phyloP scores from a whole-genome alignment of 2,797 vertebrate species.

The Gambelia wislizenii region DNA sequence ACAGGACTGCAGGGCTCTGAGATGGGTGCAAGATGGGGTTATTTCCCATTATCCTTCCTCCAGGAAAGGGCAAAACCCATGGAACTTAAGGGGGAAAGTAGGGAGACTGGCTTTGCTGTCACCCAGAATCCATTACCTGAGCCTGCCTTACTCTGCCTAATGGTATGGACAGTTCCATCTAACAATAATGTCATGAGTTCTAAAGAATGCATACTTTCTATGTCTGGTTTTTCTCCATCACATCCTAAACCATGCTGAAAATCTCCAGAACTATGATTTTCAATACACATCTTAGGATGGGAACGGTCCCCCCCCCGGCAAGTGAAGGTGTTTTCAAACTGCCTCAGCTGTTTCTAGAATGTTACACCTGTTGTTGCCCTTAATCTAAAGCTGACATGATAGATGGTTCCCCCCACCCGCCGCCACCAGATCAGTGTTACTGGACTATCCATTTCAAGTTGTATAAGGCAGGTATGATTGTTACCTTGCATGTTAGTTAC shows the following conservation, averaged over 20 bases:
- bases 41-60: too few relatives aligned
- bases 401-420: not conserved
- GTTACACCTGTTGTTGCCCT: not conserved
- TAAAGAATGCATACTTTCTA: not conserved
- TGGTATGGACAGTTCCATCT: not conserved
- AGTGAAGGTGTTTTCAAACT: not conserved
- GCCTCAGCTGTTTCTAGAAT: not conserved
- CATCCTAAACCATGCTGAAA: not conserved
- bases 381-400: not conserved
- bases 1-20: too few relatives aligned
- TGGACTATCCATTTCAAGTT: not conserved
- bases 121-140: too few relatives aligned
- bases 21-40: too few relatives aligned
- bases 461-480: not conserved
- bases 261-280: not conserved
- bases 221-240: not conserved
- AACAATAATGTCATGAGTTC: not conserved
- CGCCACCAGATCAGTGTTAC: slow-evolving; percentile 24
- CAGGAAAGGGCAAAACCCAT: not conserved
- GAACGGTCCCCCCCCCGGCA: not conserved
- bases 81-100: not conserved
- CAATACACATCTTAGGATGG: not conserved
- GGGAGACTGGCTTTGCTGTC: too few relatives aligned
- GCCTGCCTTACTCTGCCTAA: not conserved
- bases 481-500: not conserved